These are phyloP conservation scores for Protosalanx chinensis DNA, from an alignment of 2,797 vertebrate species.

Conservation along the genomic window DNA sequence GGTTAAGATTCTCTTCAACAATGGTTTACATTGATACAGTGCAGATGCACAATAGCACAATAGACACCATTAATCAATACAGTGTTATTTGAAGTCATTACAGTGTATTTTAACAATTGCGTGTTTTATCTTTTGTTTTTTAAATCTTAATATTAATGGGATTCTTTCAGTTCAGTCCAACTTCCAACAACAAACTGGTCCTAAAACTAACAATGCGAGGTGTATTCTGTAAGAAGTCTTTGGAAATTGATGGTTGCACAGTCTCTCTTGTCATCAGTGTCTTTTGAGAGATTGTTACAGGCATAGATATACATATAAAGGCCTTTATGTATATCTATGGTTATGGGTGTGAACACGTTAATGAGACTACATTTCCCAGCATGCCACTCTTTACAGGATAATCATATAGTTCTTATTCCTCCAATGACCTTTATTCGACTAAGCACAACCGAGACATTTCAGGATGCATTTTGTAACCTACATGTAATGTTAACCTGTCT, in stretches of 20 bases:
- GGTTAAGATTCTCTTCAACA: constrained; percentile 56
- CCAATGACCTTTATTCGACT: constrained; percentile 43
- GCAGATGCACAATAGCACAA: constrained; percentile 72
- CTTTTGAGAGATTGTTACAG: constrained; percentile 46
- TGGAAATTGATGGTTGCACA: constrained; percentile 46
- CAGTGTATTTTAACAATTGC: constrained; percentile 67
- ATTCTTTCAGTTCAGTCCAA: constrained; percentile 47
- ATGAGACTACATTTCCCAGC: constrained; percentile 51
- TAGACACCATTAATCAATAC: constrained; percentile 67
- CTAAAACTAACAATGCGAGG: constrained; percentile 39
- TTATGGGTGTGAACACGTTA: constrained; percentile 42
- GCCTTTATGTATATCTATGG: too few species aligned
- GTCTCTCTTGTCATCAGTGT: constrained; percentile 47
- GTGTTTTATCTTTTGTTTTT: constrained; percentile 50
- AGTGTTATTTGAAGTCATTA: constrained; percentile 61
- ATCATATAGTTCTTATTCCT: constrained; percentile 40
- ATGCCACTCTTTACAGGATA: constrained; percentile 36
- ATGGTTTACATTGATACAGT: constrained; percentile 69
- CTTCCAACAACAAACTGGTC: constrained; percentile 47
- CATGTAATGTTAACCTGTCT: constrained; percentile 54
- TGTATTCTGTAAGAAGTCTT: constrained; percentile 41
- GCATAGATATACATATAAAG: too few species aligned
- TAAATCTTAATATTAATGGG: constrained; percentile 56
- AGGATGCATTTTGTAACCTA: constrained; percentile 44
- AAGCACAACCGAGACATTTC: constrained; percentile 25